Evolutionary conservation across 2,888 invertebrate genomes (phyloP), one percentile per base, ranked within the genome.

Genomic region (Timema podura): DNA sequence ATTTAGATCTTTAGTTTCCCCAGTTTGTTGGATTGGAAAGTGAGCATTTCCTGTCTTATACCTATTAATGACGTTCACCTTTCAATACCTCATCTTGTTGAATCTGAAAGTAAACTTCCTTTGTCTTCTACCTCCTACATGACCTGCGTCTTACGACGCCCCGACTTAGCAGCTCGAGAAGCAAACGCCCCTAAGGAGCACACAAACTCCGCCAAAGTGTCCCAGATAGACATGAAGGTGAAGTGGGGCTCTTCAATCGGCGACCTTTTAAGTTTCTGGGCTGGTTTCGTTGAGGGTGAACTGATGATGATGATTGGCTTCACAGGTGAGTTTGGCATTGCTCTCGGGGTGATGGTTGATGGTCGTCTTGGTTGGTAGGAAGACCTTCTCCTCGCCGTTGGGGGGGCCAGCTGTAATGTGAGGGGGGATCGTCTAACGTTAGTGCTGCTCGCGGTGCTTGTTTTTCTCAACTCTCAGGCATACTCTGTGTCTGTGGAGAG

Each of bases 401-500:
- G 47, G 68, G 15, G 51, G 45, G 69, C 54, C 45, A 15, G 11
- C 59, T 65, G 65, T 13, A 59, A 57, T 65, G 57, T 46, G 68
- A 44, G 45, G 46, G 44, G 67, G 47, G 44, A 48, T 57, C 15
- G 64, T 15, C 64, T 47, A 30, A 64, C 64, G 11, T n/a, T 48
- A 44, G 16, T 59, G 49, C 68, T 48, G 45, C 70, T 15, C 49
- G 69, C 2, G 61, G 65, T 69, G 30, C 72, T 73, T 54, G 67
- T 54, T 68, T 51, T 15, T 61, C 65, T 61, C 54, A 59, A 15
- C 49, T 66, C 72, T 89, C 87, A 89, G 85, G 89, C 89, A 80
- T 89, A 89, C 83, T 89, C 89, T 73, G 89, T 89, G 81, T 89
- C 89, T 64, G 89, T 89, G 65, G 89, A 89, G 69, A 86, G 83